Evolutionary conservation across 2,113 vertebrate species (phyloP).

Genomic region (Pao palembangensis): DNA sequence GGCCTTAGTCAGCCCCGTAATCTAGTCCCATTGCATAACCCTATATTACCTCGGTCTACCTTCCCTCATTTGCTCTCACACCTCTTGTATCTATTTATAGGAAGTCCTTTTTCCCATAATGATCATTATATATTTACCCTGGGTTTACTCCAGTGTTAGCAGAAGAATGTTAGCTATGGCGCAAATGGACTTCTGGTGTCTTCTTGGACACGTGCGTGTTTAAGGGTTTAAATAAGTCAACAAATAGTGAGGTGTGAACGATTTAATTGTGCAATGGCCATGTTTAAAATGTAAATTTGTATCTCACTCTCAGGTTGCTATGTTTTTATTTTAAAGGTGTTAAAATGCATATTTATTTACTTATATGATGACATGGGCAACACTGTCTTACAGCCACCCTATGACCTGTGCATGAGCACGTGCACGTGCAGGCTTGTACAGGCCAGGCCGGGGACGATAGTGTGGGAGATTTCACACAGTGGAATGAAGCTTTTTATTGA

Average conservation of each 20-base stretch:
- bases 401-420: background rate
- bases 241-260: too few species aligned
- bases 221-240: too few species aligned
- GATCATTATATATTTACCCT: conserved; percentile 3
- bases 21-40: conserved; percentile 60
- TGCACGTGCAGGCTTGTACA: conserved; percentile 2
- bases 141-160: conserved; percentile 1
- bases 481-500: conserved; percentile 51
- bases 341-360: background rate
- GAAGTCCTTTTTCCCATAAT: background rate
- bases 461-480: conserved; percentile 54
- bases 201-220: too few species aligned
- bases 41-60: conserved; percentile 39
- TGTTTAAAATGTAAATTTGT: too few species aligned
- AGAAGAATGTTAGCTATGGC: background rate
- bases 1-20: conserved; percentile 42
- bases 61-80: conserved; percentile 20
- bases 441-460: conserved; percentile 42
- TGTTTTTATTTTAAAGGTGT: background rate
- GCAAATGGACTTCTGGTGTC: too few species aligned
- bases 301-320: background rate
- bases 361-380: background rate
- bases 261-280: too few species aligned
- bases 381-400: background rate
- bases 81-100: background rate